phyloP scores from a whole-genome alignment of 2,797 vertebrate genomes.

The Muscicapa comitata region DNA sequence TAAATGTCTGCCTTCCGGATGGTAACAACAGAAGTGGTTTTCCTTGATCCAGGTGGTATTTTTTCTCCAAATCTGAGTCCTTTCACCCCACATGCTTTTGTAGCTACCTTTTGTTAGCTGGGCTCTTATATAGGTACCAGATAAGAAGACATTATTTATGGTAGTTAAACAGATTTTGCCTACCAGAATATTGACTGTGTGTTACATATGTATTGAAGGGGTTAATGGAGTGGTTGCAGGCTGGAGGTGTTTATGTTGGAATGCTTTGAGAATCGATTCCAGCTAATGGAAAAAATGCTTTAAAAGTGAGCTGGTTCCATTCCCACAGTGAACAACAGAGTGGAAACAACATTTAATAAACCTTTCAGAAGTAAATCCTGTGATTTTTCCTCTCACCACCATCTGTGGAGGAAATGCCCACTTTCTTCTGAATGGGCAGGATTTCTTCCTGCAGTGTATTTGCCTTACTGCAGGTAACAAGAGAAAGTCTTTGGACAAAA shows the following conservation, averaged over 20 bases:
- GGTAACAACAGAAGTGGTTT: neutral
- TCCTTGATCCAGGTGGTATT: neutral
- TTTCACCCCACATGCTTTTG: neutral
- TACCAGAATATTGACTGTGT: neutral
- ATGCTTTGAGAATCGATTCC: conserved; percentile 66
- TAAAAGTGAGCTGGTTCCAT: conserved; percentile 51
- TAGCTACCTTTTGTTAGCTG: neutral
- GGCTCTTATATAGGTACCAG: neutral
- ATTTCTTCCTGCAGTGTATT: neutral
- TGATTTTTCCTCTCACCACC: neutral
- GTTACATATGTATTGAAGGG: neutral
- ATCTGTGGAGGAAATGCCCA: neutral
- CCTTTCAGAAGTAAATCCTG: conserved; percentile 14
- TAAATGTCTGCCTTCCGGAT: neutral
- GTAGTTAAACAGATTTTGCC: neutral
- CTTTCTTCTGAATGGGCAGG: conserved; percentile 15
- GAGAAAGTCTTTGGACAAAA: neutral
- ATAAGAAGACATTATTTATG: neutral
- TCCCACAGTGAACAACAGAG: conserved; percentile 55
- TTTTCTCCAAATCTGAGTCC: neutral
- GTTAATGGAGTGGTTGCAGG: conserved; percentile 45
- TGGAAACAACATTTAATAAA: conserved; percentile 51
- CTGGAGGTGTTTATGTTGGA: conserved; percentile 47
- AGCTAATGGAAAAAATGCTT: conserved; percentile 69
- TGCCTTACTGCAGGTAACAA: neutral